phyloP scores from a whole-genome alignment of 2,113 vertebrate genomes.

The Entomyzon cyanotis region DNA sequence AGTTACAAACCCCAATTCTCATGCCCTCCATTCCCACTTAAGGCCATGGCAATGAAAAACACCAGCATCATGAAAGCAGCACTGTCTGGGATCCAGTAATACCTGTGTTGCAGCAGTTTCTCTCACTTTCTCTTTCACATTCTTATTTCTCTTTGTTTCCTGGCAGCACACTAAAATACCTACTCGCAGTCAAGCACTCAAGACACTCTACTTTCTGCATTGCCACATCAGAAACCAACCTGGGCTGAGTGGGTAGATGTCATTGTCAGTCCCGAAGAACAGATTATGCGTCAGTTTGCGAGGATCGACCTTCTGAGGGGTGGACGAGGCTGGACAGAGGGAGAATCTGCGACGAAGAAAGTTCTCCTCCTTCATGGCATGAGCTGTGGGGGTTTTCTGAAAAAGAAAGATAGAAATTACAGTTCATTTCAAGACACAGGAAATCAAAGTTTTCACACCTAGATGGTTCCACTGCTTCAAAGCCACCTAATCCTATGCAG shows the following conservation, averaged over 20 bases:
- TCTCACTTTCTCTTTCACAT: neutral
- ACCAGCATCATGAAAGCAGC: neutral
- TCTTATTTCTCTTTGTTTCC: neutral
- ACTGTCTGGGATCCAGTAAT: neutral
- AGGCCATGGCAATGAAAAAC: neutral
- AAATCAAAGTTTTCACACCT: slow-evolving; percentile 20
- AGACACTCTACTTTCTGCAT: neutral
- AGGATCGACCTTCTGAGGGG: slow-evolving; percentile 88
- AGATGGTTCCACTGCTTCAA: neutral
- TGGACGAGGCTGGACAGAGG: slow-evolving; percentile 83
- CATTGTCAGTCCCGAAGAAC: slow-evolving; percentile 86
- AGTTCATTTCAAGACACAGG: neutral
- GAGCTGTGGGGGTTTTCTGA: slow-evolving; percentile 82
- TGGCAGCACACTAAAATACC: neutral
- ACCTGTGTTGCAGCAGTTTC: neutral
- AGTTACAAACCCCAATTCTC: neutral
- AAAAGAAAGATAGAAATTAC: neutral
- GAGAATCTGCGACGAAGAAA: slow-evolving; percentile 90
- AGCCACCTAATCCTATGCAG: neutral
- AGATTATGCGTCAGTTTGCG: slow-evolving; percentile 83
- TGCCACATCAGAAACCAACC: slow-evolving; percentile 68
- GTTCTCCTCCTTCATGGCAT: slow-evolving; percentile 95
- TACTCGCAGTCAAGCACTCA: neutral
- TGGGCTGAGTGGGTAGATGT: slow-evolving; percentile 83
- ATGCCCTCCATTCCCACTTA: neutral